These are phyloP conservation scores for Brachystomella parvula DNA, from an alignment of 1,140 invertebrate species.

Conservation along the genomic window DNA sequence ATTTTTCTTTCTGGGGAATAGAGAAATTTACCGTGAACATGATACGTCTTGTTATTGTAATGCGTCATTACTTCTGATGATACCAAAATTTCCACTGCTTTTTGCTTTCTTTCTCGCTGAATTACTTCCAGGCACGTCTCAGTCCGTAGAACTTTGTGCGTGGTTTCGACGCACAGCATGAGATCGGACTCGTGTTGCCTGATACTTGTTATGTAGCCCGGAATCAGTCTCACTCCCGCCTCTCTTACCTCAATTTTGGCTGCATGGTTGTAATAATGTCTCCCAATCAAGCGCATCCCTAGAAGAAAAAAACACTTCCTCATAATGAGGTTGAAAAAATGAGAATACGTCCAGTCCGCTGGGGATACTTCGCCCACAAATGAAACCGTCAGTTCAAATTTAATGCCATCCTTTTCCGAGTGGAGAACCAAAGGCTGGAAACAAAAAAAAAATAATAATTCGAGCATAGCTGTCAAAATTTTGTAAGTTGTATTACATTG, in stretches of 20 bases:
- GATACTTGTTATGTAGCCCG: conserved; percentile 68
- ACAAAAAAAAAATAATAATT: conserved; percentile 9
- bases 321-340: conserved; percentile 39
- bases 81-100: conserved; percentile 42
- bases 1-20: no score
- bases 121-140: conserved; percentile 40
- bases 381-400: conserved; percentile 26
- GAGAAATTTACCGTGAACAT: no score
- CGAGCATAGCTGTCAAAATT: background rate
- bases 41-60: conserved; percentile 69
- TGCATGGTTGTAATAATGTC: conserved; percentile 67
- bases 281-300: conserved; percentile 48
- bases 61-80: conserved; percentile 48
- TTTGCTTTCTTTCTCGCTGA: background rate
- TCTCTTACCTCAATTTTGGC: conserved; percentile 44
- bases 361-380: conserved; percentile 26
- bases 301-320: conserved; percentile 38
- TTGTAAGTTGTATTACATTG: background rate
- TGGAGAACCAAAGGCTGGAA: conserved; percentile 33
- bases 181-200: conserved; percentile 64
- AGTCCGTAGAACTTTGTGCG: conserved; percentile 31
- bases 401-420: conserved; percentile 17
- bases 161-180: conserved; percentile 52
- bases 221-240: conserved; percentile 40
- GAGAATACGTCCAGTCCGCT: conserved; percentile 27